Evolutionary conservation across 23 tunicate species (phyloP).

Genomic region (Trididemnum nubilum): DNA sequence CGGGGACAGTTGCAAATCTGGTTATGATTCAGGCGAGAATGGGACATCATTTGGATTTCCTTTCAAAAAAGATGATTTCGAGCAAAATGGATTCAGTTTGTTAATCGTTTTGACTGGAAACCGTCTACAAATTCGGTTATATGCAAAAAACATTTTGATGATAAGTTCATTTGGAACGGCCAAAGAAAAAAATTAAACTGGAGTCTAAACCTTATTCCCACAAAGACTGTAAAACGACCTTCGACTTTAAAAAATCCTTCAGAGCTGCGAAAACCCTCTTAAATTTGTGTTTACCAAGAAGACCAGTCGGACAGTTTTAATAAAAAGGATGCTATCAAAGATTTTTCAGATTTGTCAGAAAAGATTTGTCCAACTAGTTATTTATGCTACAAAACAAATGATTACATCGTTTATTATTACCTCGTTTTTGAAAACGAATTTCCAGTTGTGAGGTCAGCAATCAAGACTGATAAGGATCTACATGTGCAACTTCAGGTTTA

Average conservation of each 20-base stretch:
- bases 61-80: not conserved
- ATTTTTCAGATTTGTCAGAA: not conserved
- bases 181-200: conserved; percentile 8
- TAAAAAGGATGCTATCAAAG: not conserved
- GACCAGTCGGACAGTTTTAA: not conserved
- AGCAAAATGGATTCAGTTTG: conserved; percentile 19
- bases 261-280: conserved; percentile 13
- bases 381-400: not conserved
- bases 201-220: not conserved
- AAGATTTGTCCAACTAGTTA: not conserved
- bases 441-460: not conserved
- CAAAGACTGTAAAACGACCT: not conserved
- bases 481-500: too few species aligned
- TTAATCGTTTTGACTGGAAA: conserved; percentile 16
- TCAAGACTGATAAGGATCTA: conserved; percentile 5
- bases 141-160: conserved; percentile 5
- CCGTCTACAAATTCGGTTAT: conserved; percentile 8
- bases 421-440: not conserved
- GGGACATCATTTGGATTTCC: conserved; percentile 4
- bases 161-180: not conserved
- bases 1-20: not conserved
- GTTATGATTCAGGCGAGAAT: not conserved
- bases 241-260: too few species aligned
- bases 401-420: not conserved
- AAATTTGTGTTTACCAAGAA: not conserved